Conservation (phyloP, 2,797 vertebrate species). For the Diplodus puntazzo region DNA sequence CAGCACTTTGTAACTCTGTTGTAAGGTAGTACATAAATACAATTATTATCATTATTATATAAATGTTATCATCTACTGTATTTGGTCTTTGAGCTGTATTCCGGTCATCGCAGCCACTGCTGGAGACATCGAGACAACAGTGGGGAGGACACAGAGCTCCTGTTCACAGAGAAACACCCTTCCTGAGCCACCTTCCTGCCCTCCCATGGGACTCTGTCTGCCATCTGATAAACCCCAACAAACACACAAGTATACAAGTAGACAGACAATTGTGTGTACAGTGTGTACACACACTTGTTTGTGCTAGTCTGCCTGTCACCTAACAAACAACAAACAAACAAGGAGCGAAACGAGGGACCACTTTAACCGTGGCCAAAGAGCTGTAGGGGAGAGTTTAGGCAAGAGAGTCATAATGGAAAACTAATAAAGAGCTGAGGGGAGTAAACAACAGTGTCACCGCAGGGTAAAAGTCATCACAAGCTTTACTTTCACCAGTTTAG, state of each 20-base stretch:
- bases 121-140: constrained; percentile 45
- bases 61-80: neutral
- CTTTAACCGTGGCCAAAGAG: constrained; percentile 13
- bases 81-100: constrained; percentile 36
- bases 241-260: constrained; percentile 25
- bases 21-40: too few species aligned
- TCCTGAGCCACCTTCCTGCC: constrained; percentile 72
- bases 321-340: constrained; percentile 55
- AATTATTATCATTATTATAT: too few species aligned
- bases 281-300: constrained; percentile 6
- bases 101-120: constrained; percentile 10
- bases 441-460: constrained; percentile 7
- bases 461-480: neutral
- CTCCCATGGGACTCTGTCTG: constrained; percentile 46
- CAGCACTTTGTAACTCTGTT: too few species aligned
- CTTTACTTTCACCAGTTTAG: neutral
- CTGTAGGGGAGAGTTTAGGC: neutral
- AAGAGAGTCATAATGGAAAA: constrained; percentile 16
- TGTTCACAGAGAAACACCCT: constrained; percentile 79
- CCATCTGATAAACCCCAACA: constrained; percentile 34
- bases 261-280: constrained; percentile 22
- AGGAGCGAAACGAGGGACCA: constrained; percentile 6
- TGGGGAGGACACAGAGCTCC: constrained; percentile 64
- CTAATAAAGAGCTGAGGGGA: constrained; percentile 10
- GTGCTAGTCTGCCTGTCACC: constrained; percentile 18